Conservation (phyloP, 2,797 vertebrate species). For the Leontopithecus rosalia region DNA sequence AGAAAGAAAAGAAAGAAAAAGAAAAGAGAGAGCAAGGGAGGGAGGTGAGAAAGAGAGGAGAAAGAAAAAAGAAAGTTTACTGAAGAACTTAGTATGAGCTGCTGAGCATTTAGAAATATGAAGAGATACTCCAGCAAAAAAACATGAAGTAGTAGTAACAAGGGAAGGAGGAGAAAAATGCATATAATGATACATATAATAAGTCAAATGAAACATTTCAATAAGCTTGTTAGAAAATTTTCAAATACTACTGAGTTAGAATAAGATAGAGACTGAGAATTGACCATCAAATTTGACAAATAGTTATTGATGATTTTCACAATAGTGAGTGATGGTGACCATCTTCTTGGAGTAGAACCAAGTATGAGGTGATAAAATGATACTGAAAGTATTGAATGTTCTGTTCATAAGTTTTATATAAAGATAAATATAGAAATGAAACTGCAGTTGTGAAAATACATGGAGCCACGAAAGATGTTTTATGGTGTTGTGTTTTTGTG, state of each 20-base stretch:
- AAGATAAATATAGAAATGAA: neutral
- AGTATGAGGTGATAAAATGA: neutral
- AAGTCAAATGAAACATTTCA: neutral
- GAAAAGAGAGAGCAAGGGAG: neutral
- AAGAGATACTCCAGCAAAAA: neutral
- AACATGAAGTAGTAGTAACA: neutral
- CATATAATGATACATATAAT: neutral
- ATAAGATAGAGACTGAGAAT: neutral
- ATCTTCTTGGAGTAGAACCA: neutral
- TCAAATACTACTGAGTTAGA: neutral
- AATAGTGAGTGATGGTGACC: neutral
- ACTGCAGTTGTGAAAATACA: neutral
- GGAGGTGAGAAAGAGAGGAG: neutral
- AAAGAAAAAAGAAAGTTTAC: neutral
- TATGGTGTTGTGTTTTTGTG: neutral
- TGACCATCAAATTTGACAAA: neutral
- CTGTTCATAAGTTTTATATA: neutral
- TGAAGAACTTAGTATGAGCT: neutral
- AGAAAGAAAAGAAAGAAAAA: neutral
- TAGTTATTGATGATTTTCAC: neutral
- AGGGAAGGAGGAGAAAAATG: neutral
- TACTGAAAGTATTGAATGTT: neutral
- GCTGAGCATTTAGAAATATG: neutral
- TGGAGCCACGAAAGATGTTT: neutral
- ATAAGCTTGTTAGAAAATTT: neutral